phyloP scores from a whole-genome alignment of 2,888 invertebrate species.

The Cylindroiulus punctatus region DNA sequence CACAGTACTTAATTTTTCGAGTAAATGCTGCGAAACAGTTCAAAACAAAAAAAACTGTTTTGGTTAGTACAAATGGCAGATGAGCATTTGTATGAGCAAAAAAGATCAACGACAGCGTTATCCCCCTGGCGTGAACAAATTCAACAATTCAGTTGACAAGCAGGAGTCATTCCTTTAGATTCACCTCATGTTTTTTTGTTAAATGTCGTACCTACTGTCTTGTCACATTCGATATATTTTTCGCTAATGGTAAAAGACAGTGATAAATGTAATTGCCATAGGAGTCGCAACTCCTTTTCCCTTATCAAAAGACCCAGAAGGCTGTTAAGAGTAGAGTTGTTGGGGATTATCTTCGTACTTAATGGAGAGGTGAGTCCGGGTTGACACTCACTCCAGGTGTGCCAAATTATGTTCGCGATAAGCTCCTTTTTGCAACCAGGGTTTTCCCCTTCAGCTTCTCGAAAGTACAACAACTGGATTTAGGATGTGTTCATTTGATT shows the following conservation, averaged over 20 bases:
- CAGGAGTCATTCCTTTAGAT: constrained; percentile 8
- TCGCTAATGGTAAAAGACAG: not conserved
- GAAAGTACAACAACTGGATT: not conserved
- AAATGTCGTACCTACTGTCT: not conserved
- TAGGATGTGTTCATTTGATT: not conserved
- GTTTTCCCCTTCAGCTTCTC: not conserved
- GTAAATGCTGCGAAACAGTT: no score
- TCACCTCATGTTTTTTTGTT: not conserved
- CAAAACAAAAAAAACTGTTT: no score
- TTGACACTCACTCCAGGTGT: constrained; percentile 38
- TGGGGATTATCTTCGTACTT: constrained; percentile 26
- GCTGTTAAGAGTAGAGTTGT: constrained; percentile 1
- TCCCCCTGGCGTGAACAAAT: not conserved
- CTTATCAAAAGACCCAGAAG: constrained; percentile 40
- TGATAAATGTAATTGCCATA: constrained; percentile 27
- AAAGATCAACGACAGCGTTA: not conserved
- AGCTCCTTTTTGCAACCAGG: not conserved
- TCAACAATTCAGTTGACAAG: not conserved
- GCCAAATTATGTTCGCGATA: constrained; percentile 16
- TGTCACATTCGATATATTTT: constrained; percentile 12
- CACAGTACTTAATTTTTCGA: no score
- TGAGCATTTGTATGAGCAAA: no score
- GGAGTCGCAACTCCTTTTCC: not conserved
- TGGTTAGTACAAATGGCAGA: no score
- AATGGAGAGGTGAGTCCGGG: constrained; percentile 40